phyloP scores from a whole-genome alignment of 2,888 invertebrate species.

The Phalera bucephala region DNA sequence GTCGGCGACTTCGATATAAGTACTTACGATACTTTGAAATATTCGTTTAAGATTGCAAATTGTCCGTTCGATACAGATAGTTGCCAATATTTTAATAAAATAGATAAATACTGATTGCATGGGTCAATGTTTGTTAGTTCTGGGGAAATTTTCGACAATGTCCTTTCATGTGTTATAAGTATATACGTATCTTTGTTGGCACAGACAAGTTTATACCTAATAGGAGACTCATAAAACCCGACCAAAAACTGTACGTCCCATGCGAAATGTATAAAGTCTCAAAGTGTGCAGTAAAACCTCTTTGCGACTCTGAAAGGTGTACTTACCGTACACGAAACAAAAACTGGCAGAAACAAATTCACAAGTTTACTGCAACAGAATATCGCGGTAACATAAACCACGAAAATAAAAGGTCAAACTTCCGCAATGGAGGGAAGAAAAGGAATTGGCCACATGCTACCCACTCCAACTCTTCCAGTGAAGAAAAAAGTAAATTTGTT shows the following conservation, averaged over 20 bases:
- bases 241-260: slow-evolving; percentile 53
- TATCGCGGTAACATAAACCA: slow-evolving; percentile 44
- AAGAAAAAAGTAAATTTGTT: slow-evolving; percentile 75
- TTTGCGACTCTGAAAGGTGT: slow-evolving; percentile 48
- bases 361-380: slow-evolving; percentile 45
- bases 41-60: too few species aligned
- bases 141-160: too few species aligned
- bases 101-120: too few species aligned
- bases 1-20: too few species aligned
- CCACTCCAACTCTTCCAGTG: slow-evolving; percentile 57
- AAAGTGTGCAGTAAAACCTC: slow-evolving; percentile 56
- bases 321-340: slow-evolving; percentile 30
- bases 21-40: too few species aligned
- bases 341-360: slow-evolving; percentile 48
- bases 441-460: slow-evolving; percentile 67
- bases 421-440: slow-evolving; percentile 53
- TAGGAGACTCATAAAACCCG: slow-evolving; percentile 61
- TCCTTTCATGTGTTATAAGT: too few species aligned
- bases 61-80: too few species aligned
- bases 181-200: slow-evolving; percentile 44
- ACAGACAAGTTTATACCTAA: slow-evolving; percentile 53
- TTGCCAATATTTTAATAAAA: too few species aligned
- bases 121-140: too few species aligned
- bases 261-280: slow-evolving; percentile 57
- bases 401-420: slow-evolving; percentile 65